phyloP scores from a whole-genome alignment of 2,113 vertebrate genomes.

The Chiloscyllium plagiosum region DNA sequence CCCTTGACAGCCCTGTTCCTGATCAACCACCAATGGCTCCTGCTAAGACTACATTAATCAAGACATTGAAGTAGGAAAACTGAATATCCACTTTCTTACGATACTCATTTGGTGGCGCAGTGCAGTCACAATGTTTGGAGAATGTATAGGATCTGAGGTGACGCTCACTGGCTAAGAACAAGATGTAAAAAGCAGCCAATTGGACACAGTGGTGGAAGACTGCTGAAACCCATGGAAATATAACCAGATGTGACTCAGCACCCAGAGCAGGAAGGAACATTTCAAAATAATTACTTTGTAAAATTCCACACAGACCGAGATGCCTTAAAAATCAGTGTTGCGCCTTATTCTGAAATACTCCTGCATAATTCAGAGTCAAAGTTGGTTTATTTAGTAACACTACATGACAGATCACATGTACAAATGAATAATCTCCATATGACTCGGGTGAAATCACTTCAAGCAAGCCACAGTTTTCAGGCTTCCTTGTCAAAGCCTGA shows the following conservation, averaged over 20 bases:
- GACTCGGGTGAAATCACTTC: constrained; percentile 3
- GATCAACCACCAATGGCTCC: background rate
- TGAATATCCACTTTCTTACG: background rate
- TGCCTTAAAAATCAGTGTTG: background rate
- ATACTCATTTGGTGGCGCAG: too few species aligned
- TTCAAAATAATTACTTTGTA: background rate
- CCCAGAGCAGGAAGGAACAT: background rate
- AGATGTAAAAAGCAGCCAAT: background rate
- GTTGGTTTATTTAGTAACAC: background rate
- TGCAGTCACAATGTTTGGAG: background rate
- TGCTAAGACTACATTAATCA: background rate
- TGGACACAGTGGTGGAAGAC: background rate
- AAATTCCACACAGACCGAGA: background rate
- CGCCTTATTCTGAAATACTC: background rate
- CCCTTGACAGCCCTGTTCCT: background rate
- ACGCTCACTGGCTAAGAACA: background rate
- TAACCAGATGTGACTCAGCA: background rate
- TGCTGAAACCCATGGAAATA: background rate
- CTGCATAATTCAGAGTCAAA: background rate
- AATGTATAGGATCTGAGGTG: background rate
- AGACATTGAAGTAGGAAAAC: background rate
- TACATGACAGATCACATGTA: background rate
- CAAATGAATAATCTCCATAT: constrained; percentile 18
- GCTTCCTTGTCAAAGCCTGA: background rate
- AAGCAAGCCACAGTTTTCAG: background rate